Conservation (phyloP, 2,888 invertebrate genomes). For the Spisula subtruncata region DNA sequence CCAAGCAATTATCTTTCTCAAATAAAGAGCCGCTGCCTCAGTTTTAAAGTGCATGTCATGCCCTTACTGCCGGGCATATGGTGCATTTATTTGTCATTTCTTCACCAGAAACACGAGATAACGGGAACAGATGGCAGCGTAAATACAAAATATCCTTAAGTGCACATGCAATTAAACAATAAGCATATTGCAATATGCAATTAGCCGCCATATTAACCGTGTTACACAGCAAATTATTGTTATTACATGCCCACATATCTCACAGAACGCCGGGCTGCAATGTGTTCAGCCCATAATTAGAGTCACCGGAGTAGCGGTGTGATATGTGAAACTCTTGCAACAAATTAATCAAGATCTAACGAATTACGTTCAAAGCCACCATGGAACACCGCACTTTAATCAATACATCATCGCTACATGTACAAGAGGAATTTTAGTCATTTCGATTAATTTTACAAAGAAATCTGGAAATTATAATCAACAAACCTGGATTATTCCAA, state of each 20-base stretch:
- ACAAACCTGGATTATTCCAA: conserved; percentile 3
- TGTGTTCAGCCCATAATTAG: neutral
- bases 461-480: neutral
- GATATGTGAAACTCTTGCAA: neutral
- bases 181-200: neutral
- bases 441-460: conserved; percentile 12
- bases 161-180: neutral
- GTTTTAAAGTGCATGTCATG: neutral
- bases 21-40: neutral
- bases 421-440: neutral
- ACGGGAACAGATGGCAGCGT: neutral
- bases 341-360: neutral
- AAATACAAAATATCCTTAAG: neutral
- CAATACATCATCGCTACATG: neutral
- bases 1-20: too few species aligned
- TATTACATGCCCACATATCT: neutral
- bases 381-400: neutral
- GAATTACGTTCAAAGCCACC: neutral
- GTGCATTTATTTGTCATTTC: neutral
- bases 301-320: neutral
- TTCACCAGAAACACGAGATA: neutral
- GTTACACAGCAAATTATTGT: neutral
- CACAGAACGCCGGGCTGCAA: neutral
- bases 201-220: neutral
- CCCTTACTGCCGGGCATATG: neutral